phyloP scores from a whole-genome alignment of 1,140 invertebrate species.

The Paraescarpia echinospica region DNA sequence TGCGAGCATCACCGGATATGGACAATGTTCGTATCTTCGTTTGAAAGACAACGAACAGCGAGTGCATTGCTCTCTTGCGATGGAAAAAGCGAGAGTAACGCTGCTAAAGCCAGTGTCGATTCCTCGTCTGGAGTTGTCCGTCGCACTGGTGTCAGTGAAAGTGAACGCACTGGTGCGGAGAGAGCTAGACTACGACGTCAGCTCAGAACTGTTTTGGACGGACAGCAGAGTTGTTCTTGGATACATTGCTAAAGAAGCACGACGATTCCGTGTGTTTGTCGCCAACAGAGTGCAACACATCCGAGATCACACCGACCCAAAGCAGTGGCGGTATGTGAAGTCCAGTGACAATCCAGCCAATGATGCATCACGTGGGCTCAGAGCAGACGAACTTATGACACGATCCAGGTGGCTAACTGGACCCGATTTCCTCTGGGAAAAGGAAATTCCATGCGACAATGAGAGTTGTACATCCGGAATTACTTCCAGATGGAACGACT shows the following conservation, averaged over 20 bases:
- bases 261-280: constrained; percentile 30
- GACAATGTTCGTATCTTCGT: constrained; percentile 22
- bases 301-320: neutral
- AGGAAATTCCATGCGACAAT: constrained; percentile 24
- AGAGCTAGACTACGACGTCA: too few relatives aligned
- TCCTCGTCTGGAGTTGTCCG: constrained; percentile 27
- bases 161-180: neutral
- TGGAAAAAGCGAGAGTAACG: constrained; percentile 19
- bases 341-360: constrained; percentile 22
- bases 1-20: constrained; percentile 28
- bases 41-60: constrained; percentile 8
- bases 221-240: constrained; percentile 23
- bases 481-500: neutral
- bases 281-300: constrained; percentile 23
- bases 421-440: constrained; percentile 25
- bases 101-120: constrained; percentile 25
- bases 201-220: neutral
- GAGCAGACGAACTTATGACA: neutral
- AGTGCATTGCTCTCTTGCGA: constrained; percentile 16
- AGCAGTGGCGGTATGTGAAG: constrained; percentile 16
- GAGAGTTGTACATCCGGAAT: neutral
- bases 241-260: constrained; percentile 27
- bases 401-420: constrained; percentile 17
- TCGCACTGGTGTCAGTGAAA: constrained; percentile 1
- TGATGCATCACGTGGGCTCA: constrained; percentile 20